A percentile compares a stretch with the other conserved stretches of the same genome.
Conservation (phyloP, 1,140 invertebrate species). For the Penaeus indicus region DNA sequence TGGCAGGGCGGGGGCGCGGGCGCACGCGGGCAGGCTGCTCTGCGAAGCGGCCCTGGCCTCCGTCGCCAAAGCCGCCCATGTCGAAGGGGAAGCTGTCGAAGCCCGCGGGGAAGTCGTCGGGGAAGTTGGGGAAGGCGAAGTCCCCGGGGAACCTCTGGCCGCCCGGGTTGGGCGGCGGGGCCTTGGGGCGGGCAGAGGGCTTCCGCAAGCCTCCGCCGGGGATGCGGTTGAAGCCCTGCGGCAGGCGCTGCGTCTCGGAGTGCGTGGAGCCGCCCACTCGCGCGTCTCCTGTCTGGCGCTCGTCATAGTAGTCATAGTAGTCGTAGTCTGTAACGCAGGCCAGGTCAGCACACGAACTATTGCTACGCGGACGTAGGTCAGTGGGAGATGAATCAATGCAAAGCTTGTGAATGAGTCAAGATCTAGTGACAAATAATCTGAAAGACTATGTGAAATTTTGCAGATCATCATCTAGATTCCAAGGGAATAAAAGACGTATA, state of each 20-base stretch:
- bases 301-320: conserved; percentile 57
- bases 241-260: neutral
- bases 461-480: too few species aligned
- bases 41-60: neutral
- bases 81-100: conserved; percentile 52
- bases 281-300: neutral
- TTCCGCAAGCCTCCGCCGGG: neutral
- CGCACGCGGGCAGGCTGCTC: neutral
- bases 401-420: too few species aligned
- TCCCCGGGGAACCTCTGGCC: conserved; percentile 28
- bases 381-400: neutral
- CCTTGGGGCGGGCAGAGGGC: neutral
- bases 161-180: neutral
- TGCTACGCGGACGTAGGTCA: neutral
- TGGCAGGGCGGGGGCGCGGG: neutral
- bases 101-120: conserved; percentile 29
- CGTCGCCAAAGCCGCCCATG: neutral
- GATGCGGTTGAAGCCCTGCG: conserved; percentile 36
- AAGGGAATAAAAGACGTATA: too few species aligned
- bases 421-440: too few species aligned
- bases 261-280: neutral
- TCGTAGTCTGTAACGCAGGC: conserved; percentile 55
- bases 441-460: too few species aligned
- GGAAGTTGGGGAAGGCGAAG: conserved; percentile 31
- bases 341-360: conserved; percentile 2